phyloP scores from a whole-genome alignment of 2,113 vertebrate genomes.

The Thamnaconus septentrionalis region DNA sequence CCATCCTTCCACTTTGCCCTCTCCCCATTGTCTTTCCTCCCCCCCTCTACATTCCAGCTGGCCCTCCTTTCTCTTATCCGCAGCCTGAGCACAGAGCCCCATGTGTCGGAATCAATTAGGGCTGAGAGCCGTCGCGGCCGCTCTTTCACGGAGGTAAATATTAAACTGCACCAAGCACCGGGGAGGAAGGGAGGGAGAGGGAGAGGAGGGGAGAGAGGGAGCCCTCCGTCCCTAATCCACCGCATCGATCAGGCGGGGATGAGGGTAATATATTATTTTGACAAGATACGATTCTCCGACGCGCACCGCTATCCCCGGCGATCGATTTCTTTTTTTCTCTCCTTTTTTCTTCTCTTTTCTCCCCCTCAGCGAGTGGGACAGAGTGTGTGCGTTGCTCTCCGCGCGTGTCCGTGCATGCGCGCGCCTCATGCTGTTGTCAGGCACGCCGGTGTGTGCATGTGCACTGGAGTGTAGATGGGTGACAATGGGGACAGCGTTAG shows the following conservation, averaged over 20 bases:
- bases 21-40: conserved; percentile 4
- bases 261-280: conserved; percentile 99
- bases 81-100: conserved; percentile 78
- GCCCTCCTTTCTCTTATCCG: conserved; percentile 72
- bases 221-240: conserved; percentile 90
- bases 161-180: conserved; percentile 85
- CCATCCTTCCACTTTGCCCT: conserved; percentile 1
- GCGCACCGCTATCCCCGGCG: conserved; percentile 86
- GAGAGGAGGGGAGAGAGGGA: conserved; percentile 58
- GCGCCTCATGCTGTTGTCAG: conserved; percentile 34
- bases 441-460: conserved; percentile 54
- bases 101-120: conserved; percentile 89
- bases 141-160: conserved; percentile 88
- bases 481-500: conserved; percentile 74
- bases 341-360: conserved; percentile 70
- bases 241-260: conserved; percentile 95
- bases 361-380: conserved; percentile 78
- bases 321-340: conserved; percentile 87
- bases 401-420: conserved; percentile 32
- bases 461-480: conserved; percentile 68
- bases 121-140: conserved; percentile 81
- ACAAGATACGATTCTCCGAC: conserved; percentile 96
- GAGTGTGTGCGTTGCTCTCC: conserved; percentile 59
- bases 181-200: conserved; percentile 61
- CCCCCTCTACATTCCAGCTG: conserved; percentile 60